Conservation (phyloP, 1,140 invertebrate species). For the Archegozetes longisetosus region DNA sequence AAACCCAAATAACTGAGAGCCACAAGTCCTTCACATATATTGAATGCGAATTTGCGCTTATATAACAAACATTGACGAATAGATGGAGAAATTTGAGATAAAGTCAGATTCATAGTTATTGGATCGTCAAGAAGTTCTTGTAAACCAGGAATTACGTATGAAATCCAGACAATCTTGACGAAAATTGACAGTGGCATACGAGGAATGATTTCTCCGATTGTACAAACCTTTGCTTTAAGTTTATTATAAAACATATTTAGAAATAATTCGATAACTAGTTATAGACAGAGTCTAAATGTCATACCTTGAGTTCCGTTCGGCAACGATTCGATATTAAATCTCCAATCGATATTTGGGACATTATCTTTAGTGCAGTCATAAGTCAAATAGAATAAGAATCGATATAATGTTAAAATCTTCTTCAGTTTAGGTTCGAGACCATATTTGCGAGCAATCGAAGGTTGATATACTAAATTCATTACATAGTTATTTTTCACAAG, state of each 20-base stretch:
- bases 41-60: conserved; percentile 44
- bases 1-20: conserved; percentile 48
- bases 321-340: background rate
- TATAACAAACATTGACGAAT: conserved; percentile 36
- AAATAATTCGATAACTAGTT: background rate
- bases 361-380: conserved; percentile 33
- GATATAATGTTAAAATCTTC: conserved; percentile 45
- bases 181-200: conserved; percentile 53
- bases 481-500: background rate
- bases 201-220: conserved; percentile 47
- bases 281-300: background rate
- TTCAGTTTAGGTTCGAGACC: conserved; percentile 48
- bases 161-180: conserved; percentile 44
- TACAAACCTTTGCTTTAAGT: conserved; percentile 4
- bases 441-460: conserved; percentile 26
- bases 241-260: background rate
- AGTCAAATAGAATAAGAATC: conserved; percentile 48
- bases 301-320: background rate
- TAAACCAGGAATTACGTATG: conserved; percentile 40
- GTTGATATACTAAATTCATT: conserved; percentile 11
- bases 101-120: conserved; percentile 43
- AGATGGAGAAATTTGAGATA: conserved; percentile 35
- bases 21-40: conserved; percentile 38
- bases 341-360: conserved; percentile 1
- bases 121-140: conserved; percentile 46